Base-by-base conservation (phyloP, 2,113 vertebrate genomes). In the Urocolius indicus region DNA sequence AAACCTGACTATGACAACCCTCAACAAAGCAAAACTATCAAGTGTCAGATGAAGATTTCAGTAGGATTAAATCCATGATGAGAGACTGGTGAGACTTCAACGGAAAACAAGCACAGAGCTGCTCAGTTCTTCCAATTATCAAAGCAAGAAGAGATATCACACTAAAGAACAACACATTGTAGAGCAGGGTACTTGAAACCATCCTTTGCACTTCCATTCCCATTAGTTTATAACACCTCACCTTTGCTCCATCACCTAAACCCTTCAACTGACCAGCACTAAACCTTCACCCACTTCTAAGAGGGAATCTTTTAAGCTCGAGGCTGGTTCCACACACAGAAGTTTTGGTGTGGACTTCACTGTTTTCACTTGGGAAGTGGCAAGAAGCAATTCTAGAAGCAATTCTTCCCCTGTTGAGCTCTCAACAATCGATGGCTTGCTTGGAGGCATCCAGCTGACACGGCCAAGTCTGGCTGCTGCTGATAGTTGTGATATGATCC, bases 241-340 rank as follows among this genome's bases (percentile, higher is more conserved):
- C 19, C 24, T 45, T 52, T 29, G 38, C 54, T 77, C 27, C 65
- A 23, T 6, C 69, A 9, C 3, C 59, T 8, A 59, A 36, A 68
- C 1, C 0, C 19, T 61, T 34, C 30, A 26, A 4, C 48, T n/a
- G 32, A 18, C 9, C 24, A 7, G 13, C 3, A 15, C 16, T 26
- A n/a, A 75, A 72, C 7, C 2, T 0, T 0, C 2, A 9, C 8
- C 30, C 3, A 0, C 43, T 68, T 69, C 75, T 30, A 19, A 34
- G 26, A 12, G 27, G 8, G 27, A 57, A 21, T 82, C 48, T 67
- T 24, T 27, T 7, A 34, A 43, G 20, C 38, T 43, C 23, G 21
- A 54, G 69, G 18, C 8, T 57, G 68, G 22, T 16, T 76, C 34
- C 58, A 41, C 0, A 14, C 6, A 22, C 24, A 21, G 62, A 21